A percentile compares a stretch with the other conserved stretches of the same genome.
phyloP scores from a whole-genome alignment of 2,888 invertebrate genomes.

The Odontocerum albicorne region DNA sequence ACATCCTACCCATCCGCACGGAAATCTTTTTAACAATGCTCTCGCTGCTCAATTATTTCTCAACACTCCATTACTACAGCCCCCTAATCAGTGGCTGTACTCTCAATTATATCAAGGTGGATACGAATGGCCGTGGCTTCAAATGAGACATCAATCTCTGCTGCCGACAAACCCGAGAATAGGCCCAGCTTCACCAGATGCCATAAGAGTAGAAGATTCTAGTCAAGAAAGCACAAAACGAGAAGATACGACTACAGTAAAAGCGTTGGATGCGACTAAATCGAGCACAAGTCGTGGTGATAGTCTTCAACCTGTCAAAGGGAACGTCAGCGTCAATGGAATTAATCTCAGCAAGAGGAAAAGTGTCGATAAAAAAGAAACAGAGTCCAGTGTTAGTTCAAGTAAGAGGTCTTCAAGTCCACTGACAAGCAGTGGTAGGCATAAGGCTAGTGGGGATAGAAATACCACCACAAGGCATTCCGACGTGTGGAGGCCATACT shows the following conservation, averaged over 20 bases:
- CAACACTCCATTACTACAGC: conserved; percentile 73
- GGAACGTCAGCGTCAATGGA: conserved; percentile 38
- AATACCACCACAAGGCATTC: conserved; percentile 54
- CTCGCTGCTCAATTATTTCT: conserved; percentile 72
- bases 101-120: conserved; percentile 72
- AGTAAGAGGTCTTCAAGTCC: conserved; percentile 60
- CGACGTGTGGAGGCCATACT: conserved; percentile 83
- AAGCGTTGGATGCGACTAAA: conserved; percentile 37
- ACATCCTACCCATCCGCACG: conserved; percentile 40
- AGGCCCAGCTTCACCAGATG: conserved; percentile 35
- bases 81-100: conserved; percentile 77
- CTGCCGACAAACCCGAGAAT: conserved; percentile 37
- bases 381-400: conserved; percentile 49
- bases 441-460: conserved; percentile 44
- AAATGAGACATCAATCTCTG: conserved; percentile 45
- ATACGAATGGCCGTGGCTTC: conserved; percentile 70
- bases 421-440: conserved; percentile 35
- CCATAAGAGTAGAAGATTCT: conserved; percentile 39
- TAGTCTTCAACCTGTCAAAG: conserved; percentile 13
- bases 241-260: conserved; percentile 30
- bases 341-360: conserved; percentile 41
- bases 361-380: conserved; percentile 44
- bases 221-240: conserved; percentile 39
- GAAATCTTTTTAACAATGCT: conserved; percentile 57
- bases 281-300: conserved; percentile 4